phyloP scores from a whole-genome alignment of 30 jellyfish, hydroid and myxozoan genomes.

The Aurelia coerulea region DNA sequence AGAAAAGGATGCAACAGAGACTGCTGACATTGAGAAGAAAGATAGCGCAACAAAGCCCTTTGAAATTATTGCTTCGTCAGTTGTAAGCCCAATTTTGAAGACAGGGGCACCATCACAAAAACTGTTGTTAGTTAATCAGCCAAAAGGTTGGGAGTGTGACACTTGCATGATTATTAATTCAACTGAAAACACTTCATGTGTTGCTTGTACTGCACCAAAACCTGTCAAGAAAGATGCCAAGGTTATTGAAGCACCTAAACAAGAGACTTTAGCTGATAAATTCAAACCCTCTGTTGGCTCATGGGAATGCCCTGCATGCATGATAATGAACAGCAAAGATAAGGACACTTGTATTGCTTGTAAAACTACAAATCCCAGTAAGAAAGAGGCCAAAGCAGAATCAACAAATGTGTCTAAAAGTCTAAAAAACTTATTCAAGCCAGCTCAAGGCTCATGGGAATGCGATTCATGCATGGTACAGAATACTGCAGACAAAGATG shows the following conservation, averaged over 20 bases:
- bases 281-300: slow-evolving; percentile 52
- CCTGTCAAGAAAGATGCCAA: neutral
- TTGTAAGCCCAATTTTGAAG: no score
- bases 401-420: neutral
- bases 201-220: slow-evolving; percentile 45
- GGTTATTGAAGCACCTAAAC: neutral
- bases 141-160: slow-evolving; percentile 76
- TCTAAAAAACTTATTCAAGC: neutral
- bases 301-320: slow-evolving; percentile 75
- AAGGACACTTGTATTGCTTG: slow-evolving; percentile 61
- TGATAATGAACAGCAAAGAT: slow-evolving; percentile 39
- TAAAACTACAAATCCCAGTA: slow-evolving; percentile 29
- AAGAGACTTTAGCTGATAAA: slow-evolving; percentile 13
- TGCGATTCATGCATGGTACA: slow-evolving; percentile 65
- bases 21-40: neutral
- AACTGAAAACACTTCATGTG: slow-evolving; percentile 14
- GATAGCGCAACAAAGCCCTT: neutral
- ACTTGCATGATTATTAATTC: slow-evolving; percentile 53
- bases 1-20: neutral
- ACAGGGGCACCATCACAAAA: neutral
- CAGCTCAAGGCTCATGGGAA: slow-evolving; percentile 61
- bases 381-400: slow-evolving; percentile 8
- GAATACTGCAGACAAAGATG: slow-evolving; percentile 10
- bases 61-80: neutral
- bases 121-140: neutral